phyloP scores from a whole-genome alignment of 2,797 vertebrate species.

The Macropodus opercularis region DNA sequence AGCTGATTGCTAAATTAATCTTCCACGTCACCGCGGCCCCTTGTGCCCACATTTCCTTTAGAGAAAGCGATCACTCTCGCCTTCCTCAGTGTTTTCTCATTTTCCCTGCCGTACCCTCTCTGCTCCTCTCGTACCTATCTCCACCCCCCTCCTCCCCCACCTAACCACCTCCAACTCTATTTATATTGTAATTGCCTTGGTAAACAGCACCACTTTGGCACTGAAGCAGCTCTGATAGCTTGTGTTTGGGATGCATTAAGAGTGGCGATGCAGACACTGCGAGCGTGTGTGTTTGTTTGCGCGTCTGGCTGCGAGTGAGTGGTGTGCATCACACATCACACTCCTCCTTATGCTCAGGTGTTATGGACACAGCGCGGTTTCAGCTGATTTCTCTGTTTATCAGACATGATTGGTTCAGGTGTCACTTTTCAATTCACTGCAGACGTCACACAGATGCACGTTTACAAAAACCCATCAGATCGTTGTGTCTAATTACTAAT shows the following conservation, averaged over 20 bases:
- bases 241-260: slow-evolving; percentile 82
- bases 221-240: slow-evolving; percentile 80
- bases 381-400: slow-evolving; percentile 44
- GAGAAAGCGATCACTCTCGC: slow-evolving; percentile 76
- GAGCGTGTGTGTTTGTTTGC: slow-evolving; percentile 39
- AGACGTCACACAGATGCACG: slow-evolving; percentile 14
- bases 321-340: slow-evolving; percentile 47
- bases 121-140: slow-evolving; percentile 66
- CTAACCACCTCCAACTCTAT: slow-evolving; percentile 79
- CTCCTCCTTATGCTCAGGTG: slow-evolving; percentile 40
- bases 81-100: slow-evolving; percentile 78
- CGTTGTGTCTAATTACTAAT: slow-evolving; percentile 6
- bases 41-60: slow-evolving; percentile 50
- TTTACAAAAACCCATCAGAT: slow-evolving; percentile 5
- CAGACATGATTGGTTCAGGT: slow-evolving; percentile 43
- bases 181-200: slow-evolving; percentile 82
- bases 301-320: slow-evolving; percentile 55
- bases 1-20: slow-evolving; percentile 77
- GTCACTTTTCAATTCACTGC: slow-evolving; percentile 32
- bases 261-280: slow-evolving; percentile 69
- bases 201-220: slow-evolving; percentile 82
- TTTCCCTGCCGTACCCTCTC: slow-evolving; percentile 63
- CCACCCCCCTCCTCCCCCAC: slow-evolving; percentile 24
- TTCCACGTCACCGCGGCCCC: slow-evolving; percentile 60
- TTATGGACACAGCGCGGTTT: slow-evolving; percentile 15